A percentile compares a stretch with the other conserved stretches of the same genome.
phyloP scores from a whole-genome alignment of 2,113 vertebrate genomes.

The rat (Rattus norvegicus) region DNA sequence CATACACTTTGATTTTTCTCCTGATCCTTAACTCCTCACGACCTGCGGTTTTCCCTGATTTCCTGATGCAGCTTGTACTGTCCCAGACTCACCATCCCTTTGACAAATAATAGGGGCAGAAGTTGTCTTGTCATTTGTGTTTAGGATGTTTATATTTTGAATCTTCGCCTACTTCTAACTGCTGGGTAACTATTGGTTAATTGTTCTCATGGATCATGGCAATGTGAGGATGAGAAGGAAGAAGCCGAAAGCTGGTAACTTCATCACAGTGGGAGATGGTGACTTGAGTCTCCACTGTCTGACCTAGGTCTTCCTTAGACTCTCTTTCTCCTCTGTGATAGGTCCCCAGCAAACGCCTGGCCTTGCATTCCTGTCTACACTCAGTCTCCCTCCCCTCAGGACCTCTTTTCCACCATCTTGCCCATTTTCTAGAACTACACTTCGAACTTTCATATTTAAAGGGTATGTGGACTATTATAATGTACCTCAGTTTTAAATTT shows the following conservation, averaged over 20 bases:
- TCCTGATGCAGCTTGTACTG: not conserved
- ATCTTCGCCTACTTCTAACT: slow-evolving; percentile 42
- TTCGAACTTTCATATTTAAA: not conserved
- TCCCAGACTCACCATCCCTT: slow-evolving; percentile 6
- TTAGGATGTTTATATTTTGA: slow-evolving; percentile 32
- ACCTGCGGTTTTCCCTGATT: not conserved
- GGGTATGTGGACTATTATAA: not conserved
- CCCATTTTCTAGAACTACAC: not conserved
- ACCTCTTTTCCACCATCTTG: not conserved
- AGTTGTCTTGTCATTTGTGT: slow-evolving; percentile 23
- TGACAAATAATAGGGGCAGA: slow-evolving; percentile 4
- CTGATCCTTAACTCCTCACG: not conserved
- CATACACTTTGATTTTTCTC: slow-evolving; percentile 10
- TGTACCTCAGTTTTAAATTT: not conserved
- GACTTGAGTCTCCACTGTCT: not conserved
- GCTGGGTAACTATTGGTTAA: not conserved
- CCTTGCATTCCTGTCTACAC: not conserved
- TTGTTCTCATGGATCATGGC: not conserved
- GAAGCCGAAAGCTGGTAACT: not conserved
- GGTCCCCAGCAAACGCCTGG: not conserved
- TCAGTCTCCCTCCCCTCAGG: not conserved
- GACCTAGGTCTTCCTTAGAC: not conserved
- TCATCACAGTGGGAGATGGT: not conserved
- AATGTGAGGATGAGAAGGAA: slow-evolving; percentile 10
- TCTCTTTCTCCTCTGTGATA: not conserved